Conservation (phyloP, 2,888 invertebrate species). For the Nemurella pictetii region DNA sequence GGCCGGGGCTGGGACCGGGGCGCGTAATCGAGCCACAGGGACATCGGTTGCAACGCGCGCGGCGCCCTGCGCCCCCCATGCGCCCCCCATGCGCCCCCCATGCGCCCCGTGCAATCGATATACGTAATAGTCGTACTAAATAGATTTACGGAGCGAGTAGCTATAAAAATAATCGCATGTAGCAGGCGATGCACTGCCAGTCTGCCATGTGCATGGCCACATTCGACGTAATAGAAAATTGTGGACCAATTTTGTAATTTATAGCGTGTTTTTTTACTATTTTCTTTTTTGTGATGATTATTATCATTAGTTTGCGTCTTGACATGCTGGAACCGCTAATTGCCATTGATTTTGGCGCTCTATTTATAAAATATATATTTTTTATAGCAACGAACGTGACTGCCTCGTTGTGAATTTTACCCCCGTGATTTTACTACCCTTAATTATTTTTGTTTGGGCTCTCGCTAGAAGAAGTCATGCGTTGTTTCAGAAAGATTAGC, state of each 20-base stretch:
- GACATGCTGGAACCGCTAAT: not conserved
- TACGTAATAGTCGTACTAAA: conserved; percentile 27
- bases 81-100: not conserved
- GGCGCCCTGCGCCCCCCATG: not conserved
- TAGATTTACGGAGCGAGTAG: conserved; percentile 19
- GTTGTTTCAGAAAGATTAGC: not conserved
- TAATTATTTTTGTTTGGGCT: not conserved
- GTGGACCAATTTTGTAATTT: not conserved
- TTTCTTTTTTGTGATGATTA: not conserved
- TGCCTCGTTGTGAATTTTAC: not conserved
- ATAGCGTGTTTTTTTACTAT: not conserved
- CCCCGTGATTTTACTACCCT: not conserved
- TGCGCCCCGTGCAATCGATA: conserved; percentile 8
- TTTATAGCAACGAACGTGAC: not conserved
- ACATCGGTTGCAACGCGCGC: conserved; percentile 22
- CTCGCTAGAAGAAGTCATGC: not conserved
- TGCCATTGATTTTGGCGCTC: not conserved
- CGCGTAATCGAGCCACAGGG: conserved; percentile 12
- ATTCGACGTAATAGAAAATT: not conserved
- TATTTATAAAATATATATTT: not conserved
- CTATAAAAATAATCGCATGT: conserved; percentile 19
- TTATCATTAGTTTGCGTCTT: not conserved
- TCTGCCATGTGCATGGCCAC: not conserved
- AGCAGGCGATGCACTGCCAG: not conserved
- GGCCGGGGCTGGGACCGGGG: not conserved